Evolutionary conservation across 2,888 invertebrate genomes (phyloP).

Genomic region (Drosophila fungiperda): DNA sequence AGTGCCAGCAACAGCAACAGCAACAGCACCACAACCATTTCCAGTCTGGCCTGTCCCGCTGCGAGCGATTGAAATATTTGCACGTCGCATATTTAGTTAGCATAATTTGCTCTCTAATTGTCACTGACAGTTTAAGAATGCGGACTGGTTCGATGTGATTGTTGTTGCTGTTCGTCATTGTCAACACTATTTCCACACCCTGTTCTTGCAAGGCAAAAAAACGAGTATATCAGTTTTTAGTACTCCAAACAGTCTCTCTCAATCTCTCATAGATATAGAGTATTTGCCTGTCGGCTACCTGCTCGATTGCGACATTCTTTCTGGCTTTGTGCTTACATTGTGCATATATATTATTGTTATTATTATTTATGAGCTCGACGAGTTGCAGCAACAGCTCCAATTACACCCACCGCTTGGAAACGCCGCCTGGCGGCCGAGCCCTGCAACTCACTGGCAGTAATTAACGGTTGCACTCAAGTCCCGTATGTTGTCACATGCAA

Average conservation of each 20-base stretch:
- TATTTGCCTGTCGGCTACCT: background rate
- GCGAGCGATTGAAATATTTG: constrained; percentile 39
- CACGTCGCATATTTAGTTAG: constrained; percentile 72
- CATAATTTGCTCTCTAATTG: constrained; percentile 78
- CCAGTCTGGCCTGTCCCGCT: constrained; percentile 28
- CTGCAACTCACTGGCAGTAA: constrained; percentile 41
- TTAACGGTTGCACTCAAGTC: constrained; percentile 50
- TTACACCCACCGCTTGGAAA: constrained; percentile 52
- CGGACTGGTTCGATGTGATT: constrained; percentile 38
- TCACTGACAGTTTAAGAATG: constrained; percentile 72
- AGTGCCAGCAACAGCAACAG: background rate
- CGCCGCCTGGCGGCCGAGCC: constrained; percentile 55
- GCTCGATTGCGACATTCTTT: background rate
- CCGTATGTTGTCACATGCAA: constrained; percentile 57
- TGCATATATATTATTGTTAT: constrained; percentile 44
- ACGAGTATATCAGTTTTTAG: background rate
- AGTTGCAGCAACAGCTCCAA: constrained; percentile 51
- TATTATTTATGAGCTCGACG: constrained; percentile 47
- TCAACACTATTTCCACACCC: constrained; percentile 43
- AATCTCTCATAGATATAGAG: background rate
- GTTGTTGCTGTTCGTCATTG: constrained; percentile 40
- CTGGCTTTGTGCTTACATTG: constrained; percentile 27
- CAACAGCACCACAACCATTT: background rate
- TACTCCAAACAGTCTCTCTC: background rate
- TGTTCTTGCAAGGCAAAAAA: background rate